Percentiles rank a stretch among this genome's conserved stretches.
phyloP scores from a whole-genome alignment of 2,113 vertebrate genomes.

The Stictonetta naevosa region DNA sequence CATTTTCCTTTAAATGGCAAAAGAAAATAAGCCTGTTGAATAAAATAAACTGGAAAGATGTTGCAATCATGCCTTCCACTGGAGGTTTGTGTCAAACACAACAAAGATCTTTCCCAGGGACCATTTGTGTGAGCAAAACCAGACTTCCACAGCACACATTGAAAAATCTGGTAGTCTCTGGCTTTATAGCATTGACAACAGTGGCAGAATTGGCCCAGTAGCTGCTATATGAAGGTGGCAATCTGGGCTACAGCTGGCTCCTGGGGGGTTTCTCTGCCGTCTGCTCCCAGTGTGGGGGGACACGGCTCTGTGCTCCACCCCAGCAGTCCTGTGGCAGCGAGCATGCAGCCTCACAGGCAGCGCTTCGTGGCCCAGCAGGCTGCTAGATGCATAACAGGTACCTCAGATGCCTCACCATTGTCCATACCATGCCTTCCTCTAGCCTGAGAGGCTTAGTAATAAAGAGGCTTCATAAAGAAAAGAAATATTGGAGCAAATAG shows the following conservation, averaged over 20 bases:
- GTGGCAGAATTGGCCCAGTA: neutral
- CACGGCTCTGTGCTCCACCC: accelerated
- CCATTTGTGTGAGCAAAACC: neutral
- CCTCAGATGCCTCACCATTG: accelerated
- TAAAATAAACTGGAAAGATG: slow-evolving; percentile 1
- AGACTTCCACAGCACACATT: neutral
- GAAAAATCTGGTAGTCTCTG: neutral
- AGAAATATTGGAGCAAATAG: neutral
- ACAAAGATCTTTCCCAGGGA: neutral
- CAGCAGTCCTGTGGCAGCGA: neutral
- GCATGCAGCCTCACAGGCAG: neutral
- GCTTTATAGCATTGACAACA: accelerated
- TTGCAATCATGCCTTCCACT: neutral
- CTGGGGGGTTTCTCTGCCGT: neutral
- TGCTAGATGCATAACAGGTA: neutral
- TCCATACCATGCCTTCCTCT: too few relatives aligned
- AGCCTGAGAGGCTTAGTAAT: neutral
- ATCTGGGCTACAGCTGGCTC: neutral
- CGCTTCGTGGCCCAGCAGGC: neutral
- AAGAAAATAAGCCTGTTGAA: slow-evolving; percentile 21
- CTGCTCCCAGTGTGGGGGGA: neutral
- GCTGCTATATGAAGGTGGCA: neutral
- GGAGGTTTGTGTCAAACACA: neutral
- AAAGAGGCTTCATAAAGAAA: neutral
- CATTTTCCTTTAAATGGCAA: slow-evolving; percentile 12